Evolutionary conservation across 2,797 vertebrate genomes (phyloP).

Genomic region (Manis pentadactyla): DNA sequence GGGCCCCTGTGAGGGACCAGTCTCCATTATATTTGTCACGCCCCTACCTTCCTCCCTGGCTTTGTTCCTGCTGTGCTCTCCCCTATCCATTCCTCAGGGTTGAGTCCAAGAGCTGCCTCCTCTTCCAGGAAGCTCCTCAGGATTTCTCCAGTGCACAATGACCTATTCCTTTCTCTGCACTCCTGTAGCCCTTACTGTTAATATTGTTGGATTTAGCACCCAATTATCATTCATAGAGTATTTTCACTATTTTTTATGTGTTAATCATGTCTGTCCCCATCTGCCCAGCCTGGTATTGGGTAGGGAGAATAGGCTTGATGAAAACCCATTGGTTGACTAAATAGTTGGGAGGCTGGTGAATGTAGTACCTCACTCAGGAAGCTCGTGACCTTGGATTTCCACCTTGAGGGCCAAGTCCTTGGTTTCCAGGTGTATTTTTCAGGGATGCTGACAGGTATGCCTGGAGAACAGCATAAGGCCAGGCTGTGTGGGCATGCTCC

Average conservation of each 20-base stretch:
- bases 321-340: neutral
- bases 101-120: neutral
- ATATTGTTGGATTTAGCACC: neutral
- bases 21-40: neutral
- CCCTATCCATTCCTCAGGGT: neutral
- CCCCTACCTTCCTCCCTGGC: neutral
- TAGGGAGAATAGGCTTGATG: neutral
- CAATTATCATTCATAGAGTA: neutral
- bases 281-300: neutral
- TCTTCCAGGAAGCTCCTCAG: neutral
- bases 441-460: neutral
- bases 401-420: neutral
- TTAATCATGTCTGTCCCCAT: neutral
- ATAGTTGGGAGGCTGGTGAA: neutral
- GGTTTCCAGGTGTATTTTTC: neutral
- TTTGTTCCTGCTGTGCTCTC: neutral
- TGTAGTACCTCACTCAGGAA: neutral
- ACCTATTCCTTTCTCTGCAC: neutral
- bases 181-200: neutral
- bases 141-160: neutral
- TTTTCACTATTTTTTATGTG: neutral
- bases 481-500: neutral
- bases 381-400: neutral
- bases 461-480: neutral
- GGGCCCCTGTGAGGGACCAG: neutral